Base-by-base conservation (phyloP, 2,888 invertebrate genomes). In the Rapana venosa region DNA sequence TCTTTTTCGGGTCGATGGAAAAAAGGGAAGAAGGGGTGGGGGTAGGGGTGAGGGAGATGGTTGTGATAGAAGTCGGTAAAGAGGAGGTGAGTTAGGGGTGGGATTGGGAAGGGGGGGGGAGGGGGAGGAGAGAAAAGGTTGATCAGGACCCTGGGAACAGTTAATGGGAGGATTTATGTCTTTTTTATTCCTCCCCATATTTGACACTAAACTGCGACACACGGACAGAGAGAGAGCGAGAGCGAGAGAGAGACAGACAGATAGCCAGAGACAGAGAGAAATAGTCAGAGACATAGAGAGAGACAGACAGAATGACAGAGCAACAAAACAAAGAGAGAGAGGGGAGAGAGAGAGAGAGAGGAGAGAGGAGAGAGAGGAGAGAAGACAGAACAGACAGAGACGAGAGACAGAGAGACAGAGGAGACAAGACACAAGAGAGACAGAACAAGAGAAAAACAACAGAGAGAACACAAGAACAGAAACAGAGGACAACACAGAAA, bases 101-200 rank as follows among this genome's bases (percentile, higher is more conserved):
- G 47, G 47, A 47, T 47, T 47, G 47, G 47, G 32, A 15, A 15
- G 77, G 13, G 77, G 35, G 11, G 32, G 32, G 22, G 20, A 32
- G 13, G 77, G 77, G 47, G 77, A 2, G 32, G 35, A 2, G 15
- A 15, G 1, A 15, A 79, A 13, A 32, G 77, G 13, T 74, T 74
- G 77, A 79, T 13, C 32, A 32, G 77, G 32, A 79, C 77, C 13
- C 20, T 32, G 8, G 77, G 32, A 79, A 2, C 13, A 17, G 8
- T 74, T 79, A 79, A 79, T 79, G 77, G 32, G 74, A 74, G n/a
- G 74, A 74, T 74, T 74, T 74, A 74, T 74, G 74, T 74, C 74
- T 8, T n/a, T 74, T 74, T n/a, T 74, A 74, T n/a, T n/a, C 74
- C n/a, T 47, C 4, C n/a, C 74, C 74, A 74, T 74, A 74, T 74